Conservation (phyloP, 2,888 invertebrate species). For the Diogma glabrata region DNA sequence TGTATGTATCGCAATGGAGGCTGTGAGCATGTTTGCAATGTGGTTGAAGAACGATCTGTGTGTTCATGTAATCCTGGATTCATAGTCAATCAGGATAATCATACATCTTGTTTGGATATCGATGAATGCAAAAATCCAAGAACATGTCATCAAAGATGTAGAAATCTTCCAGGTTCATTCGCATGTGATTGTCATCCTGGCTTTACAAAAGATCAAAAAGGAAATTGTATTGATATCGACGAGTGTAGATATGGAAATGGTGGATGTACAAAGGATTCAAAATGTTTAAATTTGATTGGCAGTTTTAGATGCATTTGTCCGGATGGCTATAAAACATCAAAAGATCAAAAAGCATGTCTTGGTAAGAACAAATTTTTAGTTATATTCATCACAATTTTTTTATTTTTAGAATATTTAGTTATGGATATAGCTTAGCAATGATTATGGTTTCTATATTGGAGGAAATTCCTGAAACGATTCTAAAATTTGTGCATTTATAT, state of each 20-base stretch:
- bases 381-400: neutral
- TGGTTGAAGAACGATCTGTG: constrained; percentile 17
- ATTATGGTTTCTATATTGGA: neutral
- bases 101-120: constrained; percentile 29
- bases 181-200: constrained; percentile 51
- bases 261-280: constrained; percentile 27
- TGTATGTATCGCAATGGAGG: constrained; percentile 40
- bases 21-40: constrained; percentile 39
- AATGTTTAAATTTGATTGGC: constrained; percentile 39
- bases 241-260: constrained; percentile 40
- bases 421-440: too few species aligned
- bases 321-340: constrained; percentile 29
- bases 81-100: constrained; percentile 23
- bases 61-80: constrained; percentile 39
- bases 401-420: neutral
- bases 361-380: constrained; percentile 12
- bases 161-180: constrained; percentile 39
- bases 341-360: constrained; percentile 24
- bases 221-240: constrained; percentile 41
- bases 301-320: constrained; percentile 41
- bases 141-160: constrained; percentile 39
- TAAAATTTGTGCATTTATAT: constrained; percentile 4
- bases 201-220: constrained; percentile 37
- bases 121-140: constrained; percentile 33
- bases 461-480: neutral